Evolutionary conservation across 2,797 vertebrate species (phyloP).

Genomic region (Aulostomus chinensis): DNA sequence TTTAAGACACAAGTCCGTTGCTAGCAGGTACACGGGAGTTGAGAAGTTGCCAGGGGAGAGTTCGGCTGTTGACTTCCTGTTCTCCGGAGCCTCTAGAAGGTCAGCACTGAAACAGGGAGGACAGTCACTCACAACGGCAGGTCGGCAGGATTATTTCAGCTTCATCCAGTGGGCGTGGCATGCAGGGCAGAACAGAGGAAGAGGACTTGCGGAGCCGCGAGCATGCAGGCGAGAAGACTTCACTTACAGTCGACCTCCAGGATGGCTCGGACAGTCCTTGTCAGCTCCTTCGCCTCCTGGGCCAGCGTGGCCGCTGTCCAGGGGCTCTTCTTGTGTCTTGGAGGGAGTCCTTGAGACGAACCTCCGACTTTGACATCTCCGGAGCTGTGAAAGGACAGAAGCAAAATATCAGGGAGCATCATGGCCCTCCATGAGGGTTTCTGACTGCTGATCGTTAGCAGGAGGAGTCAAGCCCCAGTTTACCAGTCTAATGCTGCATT

Average conservation of each 20-base stretch:
- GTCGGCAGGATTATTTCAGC: too few species aligned
- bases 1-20: too few species aligned
- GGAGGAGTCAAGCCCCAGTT: too few species aligned
- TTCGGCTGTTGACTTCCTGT: conserved; percentile 6
- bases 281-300: conserved; percentile 87
- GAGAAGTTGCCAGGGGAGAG: neutral
- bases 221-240: conserved; percentile 11
- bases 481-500: too few species aligned
- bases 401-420: neutral
- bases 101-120: conserved; percentile 65
- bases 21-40: neutral
- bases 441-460: too few species aligned
- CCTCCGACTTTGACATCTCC: conserved; percentile 74
- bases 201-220: neutral
- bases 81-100: conserved; percentile 57
- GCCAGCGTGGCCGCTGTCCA: conserved; percentile 77
- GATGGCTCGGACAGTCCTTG: conserved; percentile 82
- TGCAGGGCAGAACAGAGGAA: neutral
- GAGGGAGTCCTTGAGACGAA: conserved; percentile 63
- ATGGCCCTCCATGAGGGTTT: too few species aligned
- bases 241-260: conserved; percentile 91
- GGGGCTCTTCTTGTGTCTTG: conserved; percentile 72
- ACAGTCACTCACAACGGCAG: conserved; percentile 50
- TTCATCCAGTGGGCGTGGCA: neutral
- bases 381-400: too few species aligned